Percentiles rank a stretch among this genome's conserved stretches.
Evolutionary conservation across 2,113 vertebrate genomes (phyloP).

Genomic region (Colinus virginianus): DNA sequence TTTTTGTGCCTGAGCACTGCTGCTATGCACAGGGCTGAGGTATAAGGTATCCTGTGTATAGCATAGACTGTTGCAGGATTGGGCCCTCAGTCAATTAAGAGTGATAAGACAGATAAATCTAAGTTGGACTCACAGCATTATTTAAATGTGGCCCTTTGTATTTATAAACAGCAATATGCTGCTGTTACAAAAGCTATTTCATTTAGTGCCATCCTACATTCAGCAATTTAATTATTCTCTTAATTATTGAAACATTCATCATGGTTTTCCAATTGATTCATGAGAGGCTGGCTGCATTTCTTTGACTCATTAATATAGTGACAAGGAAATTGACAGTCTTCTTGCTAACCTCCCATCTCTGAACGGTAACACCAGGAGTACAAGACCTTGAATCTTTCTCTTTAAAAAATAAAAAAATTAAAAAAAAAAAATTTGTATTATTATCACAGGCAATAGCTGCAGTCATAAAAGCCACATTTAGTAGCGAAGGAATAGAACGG

Average conservation of each 20-base stretch:
- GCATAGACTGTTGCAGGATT: neutral
- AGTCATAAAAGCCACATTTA: slow-evolving; percentile 47
- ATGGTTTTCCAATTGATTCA: slow-evolving; percentile 71
- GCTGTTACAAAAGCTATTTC: slow-evolving; percentile 49
- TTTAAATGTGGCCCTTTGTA: slow-evolving; percentile 54
- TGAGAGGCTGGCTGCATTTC: slow-evolving; percentile 65
- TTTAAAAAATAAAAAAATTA: neutral
- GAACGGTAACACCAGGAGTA: neutral
- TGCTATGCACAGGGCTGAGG: accelerated
- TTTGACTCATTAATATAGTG: slow-evolving; percentile 59
- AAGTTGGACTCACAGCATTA: neutral
- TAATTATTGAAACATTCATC: slow-evolving; percentile 76
- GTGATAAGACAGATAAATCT: neutral
- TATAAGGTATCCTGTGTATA: accelerated
- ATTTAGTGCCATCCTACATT: slow-evolving; percentile 62
- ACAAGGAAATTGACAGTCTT: slow-evolving; percentile 33
- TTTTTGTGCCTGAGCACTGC: accelerated
- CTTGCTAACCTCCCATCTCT: slow-evolving; percentile 21
- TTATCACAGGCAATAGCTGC: slow-evolving; percentile 51
- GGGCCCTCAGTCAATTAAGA: neutral
- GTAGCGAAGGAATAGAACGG: neutral
- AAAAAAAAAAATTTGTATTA: slow-evolving; percentile 7
- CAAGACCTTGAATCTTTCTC: neutral
- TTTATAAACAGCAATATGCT: slow-evolving; percentile 61
- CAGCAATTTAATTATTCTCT: slow-evolving; percentile 75